These are phyloP conservation scores for Oceanites oceanicus DNA, from an alignment of 2,113 vertebrate species.

Conservation along the genomic window DNA sequence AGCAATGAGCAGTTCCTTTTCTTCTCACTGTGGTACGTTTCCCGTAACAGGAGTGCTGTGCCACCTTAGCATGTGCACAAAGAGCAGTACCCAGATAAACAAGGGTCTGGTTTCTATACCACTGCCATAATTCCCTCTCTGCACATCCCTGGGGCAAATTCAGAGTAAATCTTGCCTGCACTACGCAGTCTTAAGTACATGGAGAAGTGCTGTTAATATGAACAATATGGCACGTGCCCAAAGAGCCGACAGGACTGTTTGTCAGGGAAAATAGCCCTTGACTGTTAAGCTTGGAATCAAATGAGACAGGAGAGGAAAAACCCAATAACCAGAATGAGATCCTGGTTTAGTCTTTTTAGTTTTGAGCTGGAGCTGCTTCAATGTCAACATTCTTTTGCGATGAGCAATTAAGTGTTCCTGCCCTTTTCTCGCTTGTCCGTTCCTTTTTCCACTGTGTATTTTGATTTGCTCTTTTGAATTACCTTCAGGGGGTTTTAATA, in stretches of 20 bases:
- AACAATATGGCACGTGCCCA: not conserved
- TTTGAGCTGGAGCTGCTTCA: slow-evolving; percentile 24
- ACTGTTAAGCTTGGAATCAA: not conserved
- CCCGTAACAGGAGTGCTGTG: not conserved
- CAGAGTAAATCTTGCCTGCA: not conserved
- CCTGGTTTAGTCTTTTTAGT: not conserved
- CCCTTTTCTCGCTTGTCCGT: not conserved
- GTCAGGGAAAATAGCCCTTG: not conserved
- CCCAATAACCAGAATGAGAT: not conserved
- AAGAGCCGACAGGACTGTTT: not conserved
- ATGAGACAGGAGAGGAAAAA: not conserved
- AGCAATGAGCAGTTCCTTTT: not conserved
- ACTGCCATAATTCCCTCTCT: not conserved
- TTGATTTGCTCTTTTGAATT: slow-evolving; percentile 9
- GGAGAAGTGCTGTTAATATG: not conserved
- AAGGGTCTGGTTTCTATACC: not conserved
- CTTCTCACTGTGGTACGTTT: not conserved
- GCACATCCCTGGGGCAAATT: not conserved
- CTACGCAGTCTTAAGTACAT: not conserved
- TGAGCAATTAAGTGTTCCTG: slow-evolving; percentile 17
- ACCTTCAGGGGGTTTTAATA: not conserved
- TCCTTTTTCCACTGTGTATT: not conserved
- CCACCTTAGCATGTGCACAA: not conserved
- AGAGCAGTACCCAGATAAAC: not conserved
- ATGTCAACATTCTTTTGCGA: not conserved